Base-by-base conservation (phyloP, 1,140 invertebrate genomes). In the Euglossa dilemma region DNA sequence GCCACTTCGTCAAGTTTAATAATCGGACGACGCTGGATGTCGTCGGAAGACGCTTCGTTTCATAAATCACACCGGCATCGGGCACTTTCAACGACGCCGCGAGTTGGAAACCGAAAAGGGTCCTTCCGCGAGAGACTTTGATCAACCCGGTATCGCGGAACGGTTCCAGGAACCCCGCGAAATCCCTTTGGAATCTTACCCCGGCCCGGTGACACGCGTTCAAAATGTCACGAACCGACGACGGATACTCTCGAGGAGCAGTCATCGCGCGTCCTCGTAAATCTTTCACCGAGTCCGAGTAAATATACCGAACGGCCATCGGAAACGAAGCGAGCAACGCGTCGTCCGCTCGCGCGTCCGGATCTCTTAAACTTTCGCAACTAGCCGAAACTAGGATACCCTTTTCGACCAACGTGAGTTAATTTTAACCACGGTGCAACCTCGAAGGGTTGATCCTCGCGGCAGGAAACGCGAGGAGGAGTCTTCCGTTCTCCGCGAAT, bases 181-280 rank as follows among this genome's bases (percentile, higher is more conserved):
- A n/a, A 52, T 73, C 36, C 43, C n/a, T 47, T 28, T 12, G 28
- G 67, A 52, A 25, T 71, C 71, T 74, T 36, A 54, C 25, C 20
- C 23, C 18, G 18, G 36, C 36, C 14, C 54, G 20, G 4, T 14
- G 56, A 43, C 36, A 64, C 8, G 20, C n/a, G 50, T 43, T n/a
- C 36, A n/a, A 57, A 75, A 75, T n/a, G 59, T 20, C 67, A 54
- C 69, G 43, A 16, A 4, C 6, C 76, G 66, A 61, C 54, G 54
- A 79, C 76, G 45, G 66, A 54, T 23, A 47, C 50, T 12, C 45
- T 66, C 54, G 61, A 70, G 61, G 16, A 75, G 14, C 71, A 50
- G 52, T n/a, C 63, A 67, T 66, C 71, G 72, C 16, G 54, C 36
- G 69, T 50, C 11, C 71, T 81, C 80, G 52, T 81, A 81, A 75